Conservation (phyloP, 2,113 vertebrate species). For the Gavia stellata region DNA sequence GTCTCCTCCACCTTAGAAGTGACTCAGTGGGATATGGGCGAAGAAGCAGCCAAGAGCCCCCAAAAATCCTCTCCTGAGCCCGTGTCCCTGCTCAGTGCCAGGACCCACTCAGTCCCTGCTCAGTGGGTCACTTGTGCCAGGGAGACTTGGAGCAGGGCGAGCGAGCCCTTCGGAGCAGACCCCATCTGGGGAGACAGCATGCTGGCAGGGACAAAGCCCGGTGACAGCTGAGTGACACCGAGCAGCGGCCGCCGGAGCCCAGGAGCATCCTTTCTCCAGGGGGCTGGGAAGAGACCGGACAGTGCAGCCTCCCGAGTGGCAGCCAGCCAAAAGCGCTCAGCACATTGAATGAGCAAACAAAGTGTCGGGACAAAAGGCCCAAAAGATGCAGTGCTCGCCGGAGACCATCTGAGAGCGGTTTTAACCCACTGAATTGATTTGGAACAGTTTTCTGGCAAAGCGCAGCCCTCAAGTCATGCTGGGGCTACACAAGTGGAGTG, state of each 20-base stretch:
- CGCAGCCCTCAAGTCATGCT: not conserved
- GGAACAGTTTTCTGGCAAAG: not conserved
- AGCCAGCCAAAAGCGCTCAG: not conserved
- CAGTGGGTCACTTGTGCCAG: fast-evolving
- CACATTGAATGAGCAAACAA: not conserved
- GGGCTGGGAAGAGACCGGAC: not conserved
- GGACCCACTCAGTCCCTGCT: not conserved
- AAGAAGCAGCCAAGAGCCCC: not conserved
- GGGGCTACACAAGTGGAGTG: not conserved
- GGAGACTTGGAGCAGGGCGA: not conserved
- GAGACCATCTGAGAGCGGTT: not conserved
- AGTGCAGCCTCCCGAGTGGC: not conserved
- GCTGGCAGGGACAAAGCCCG: not conserved
- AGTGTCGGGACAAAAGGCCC: not conserved
- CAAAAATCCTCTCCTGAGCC: not conserved
- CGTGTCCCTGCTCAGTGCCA: not conserved
- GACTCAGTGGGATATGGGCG: fast-evolving
- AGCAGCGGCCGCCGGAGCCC: not conserved
- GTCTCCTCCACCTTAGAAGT: not conserved
- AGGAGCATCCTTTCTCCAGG: not conserved
- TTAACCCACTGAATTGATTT: not conserved
- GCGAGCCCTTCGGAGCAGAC: not conserved
- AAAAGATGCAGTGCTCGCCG: fast-evolving
- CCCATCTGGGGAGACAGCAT: fast-evolving
- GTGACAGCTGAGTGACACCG: not conserved